Base-by-base conservation (phyloP, 2,113 vertebrate genomes). In the Morone chrysops region DNA sequence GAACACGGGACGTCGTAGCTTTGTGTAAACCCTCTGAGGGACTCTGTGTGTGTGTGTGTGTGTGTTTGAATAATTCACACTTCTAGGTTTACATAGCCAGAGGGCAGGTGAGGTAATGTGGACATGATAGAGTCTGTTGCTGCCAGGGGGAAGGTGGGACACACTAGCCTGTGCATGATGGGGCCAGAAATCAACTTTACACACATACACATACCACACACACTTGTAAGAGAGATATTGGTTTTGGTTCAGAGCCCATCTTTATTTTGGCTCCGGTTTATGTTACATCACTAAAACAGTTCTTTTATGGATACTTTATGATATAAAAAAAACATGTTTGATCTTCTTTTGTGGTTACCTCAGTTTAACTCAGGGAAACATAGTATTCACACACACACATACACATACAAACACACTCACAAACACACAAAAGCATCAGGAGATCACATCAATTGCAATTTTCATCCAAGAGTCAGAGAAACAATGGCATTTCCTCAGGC, bases 21-120 rank as follows among this genome's bases (percentile, higher is more conserved):
- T 38, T 22, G 20, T 70, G 76, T 69, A 70, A 67, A 54, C 59
- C 36, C 57, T 71, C 43, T 48, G 66, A 61, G 73, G 31, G 31
- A 31, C 31, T 31, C 31, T 69, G 79, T 80, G 83, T 83, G 45
- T 81, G 69, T 75, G 65, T 80, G 69, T 71, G 74, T 81, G 80
- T 77, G 54, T 76, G 70, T 85, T 75, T 89, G 72, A 92, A 90
- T 93, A 84, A 93, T 94, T 91, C 85, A 91, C 88, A 83, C 86
- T 77, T 94, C 91, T 94, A 90, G 85, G 83, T 94, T 95, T 95
- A 94, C 94, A 91, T 60, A 61, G 93, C 94, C 89, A 75, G 69
- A 85, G 91, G 94, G 76, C 47, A 75, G 91, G 89, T 95, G 92
- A 96, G 90, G 93, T 95, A 90, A 95, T 93, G 82, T 80, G 86